A percentile compares a stretch with the other conserved stretches of the same genome.
Conservation (phyloP, 2,888 invertebrate species). For the Oeneis ivallda region DNA sequence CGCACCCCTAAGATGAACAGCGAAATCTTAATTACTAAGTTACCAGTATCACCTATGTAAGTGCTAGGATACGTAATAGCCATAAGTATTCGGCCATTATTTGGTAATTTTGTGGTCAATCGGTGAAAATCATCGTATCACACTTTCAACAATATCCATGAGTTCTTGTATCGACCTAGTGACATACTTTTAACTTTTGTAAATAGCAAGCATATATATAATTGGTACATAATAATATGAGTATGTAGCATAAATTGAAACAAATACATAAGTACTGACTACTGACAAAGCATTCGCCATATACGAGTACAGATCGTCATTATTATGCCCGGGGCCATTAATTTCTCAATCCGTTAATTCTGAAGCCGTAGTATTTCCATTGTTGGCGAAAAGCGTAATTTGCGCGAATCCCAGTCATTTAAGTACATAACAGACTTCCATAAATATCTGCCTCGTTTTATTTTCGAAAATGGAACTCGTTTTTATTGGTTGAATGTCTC, state of each 20-base stretch:
- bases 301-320: constrained; percentile 19
- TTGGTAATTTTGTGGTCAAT: no score
- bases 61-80: no score
- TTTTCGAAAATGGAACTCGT: constrained; percentile 19
- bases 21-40: no score
- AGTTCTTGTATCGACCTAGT: not conserved
- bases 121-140: not conserved
- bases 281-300: constrained; percentile 12
- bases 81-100: no score
- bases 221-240: no score
- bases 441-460: constrained; percentile 26
- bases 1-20: no score
- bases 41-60: no score
- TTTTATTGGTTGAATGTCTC: constrained; percentile 20
- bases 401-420: constrained; percentile 30
- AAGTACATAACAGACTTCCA: constrained; percentile 31
- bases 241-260: not conserved
- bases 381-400: constrained; percentile 27
- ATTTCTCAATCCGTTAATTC: constrained; percentile 32
- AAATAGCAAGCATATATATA: not conserved
- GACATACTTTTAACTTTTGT: not conserved
- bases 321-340: constrained; percentile 24
- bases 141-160: not conserved
- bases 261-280: constrained; percentile 16
- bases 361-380: constrained; percentile 28